Evolutionary conservation across 2,888 invertebrate species (phyloP).

Genomic region (Macrosiphum euphorbiae): DNA sequence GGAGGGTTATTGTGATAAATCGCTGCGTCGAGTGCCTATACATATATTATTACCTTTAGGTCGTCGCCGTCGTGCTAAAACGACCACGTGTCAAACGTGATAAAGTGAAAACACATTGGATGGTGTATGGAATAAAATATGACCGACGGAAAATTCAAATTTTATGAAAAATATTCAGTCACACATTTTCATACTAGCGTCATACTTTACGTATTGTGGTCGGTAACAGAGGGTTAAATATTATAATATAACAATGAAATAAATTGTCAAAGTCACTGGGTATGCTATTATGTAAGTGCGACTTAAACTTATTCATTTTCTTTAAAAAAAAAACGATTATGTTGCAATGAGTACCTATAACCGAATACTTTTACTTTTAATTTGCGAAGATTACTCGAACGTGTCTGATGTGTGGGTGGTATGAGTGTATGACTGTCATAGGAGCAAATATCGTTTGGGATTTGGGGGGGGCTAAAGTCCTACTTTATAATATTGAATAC

Average conservation of each 20-base stretch:
- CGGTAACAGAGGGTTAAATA: neutral
- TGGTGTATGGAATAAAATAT: neutral
- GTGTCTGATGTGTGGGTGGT: neutral
- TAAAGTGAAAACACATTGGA: neutral
- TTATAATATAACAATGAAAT: neutral
- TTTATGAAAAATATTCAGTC: neutral
- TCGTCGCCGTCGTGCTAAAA: neutral
- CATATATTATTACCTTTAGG: neutral
- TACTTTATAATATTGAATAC: no score
- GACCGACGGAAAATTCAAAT: neutral
- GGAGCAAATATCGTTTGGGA: no score
- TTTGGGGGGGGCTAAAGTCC: no score
- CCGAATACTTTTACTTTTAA: neutral
- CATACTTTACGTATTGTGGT: neutral
- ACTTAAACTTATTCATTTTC: neutral
- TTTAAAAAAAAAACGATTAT: neutral
- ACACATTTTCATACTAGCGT: neutral
- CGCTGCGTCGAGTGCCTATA: neutral
- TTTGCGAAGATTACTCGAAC: neutral
- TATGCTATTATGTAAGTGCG: neutral
- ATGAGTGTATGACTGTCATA: neutral
- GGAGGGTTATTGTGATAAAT: slow-evolving; percentile 1
- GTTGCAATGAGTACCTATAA: neutral
- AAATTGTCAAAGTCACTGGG: neutral
- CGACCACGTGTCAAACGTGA: neutral